Evolutionary conservation across 2,113 vertebrate species (phyloP).

Genomic region (zebrafish (Danio rerio)): GRCz12tu NC_133176.1:22805001-22805500

Average conservation of each 20-base stretch:
- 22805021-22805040: slow-evolving; percentile 88
- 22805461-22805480: too few species aligned
- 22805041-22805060: slow-evolving; percentile 77
- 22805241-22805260: slow-evolving; percentile 90
- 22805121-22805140: slow-evolving; percentile 89
- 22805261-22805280: slow-evolving; percentile 86
- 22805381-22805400: slow-evolving; percentile 38
- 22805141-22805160: slow-evolving; percentile 88
- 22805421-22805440: too few species aligned
- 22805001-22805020: slow-evolving; percentile 91
- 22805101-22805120: slow-evolving; percentile 90
- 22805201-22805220: slow-evolving; percentile 88
- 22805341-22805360: slow-evolving; percentile 82
- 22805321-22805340: slow-evolving; percentile 87
- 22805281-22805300: slow-evolving; percentile 87
- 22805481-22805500: too few species aligned
- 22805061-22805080: slow-evolving; percentile 85
- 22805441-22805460: too few species aligned
- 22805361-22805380: slow-evolving; percentile 85
- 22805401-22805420: too few species aligned
- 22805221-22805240: slow-evolving; percentile 86
- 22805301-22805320: slow-evolving; percentile 84
- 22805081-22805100: slow-evolving; percentile 88
- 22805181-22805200: slow-evolving; percentile 83
- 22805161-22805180: slow-evolving; percentile 85